Evolutionary conservation across 2,888 invertebrate genomes (phyloP).

Genomic region (Agrilus mali): DNA sequence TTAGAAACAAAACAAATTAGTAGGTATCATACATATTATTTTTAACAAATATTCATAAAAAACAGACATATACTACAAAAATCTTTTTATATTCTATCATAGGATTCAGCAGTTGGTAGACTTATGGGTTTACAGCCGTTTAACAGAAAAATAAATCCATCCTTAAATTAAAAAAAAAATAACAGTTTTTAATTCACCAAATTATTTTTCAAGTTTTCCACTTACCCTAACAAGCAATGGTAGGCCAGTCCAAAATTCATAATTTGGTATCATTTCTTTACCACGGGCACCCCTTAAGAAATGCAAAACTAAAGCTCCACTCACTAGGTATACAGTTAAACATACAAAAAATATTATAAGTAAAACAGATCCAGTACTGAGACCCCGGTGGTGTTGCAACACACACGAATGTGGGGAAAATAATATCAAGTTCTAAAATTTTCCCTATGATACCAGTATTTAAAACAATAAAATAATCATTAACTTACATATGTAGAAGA

Average conservation of each 20-base stretch:
- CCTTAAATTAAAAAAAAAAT: slow-evolving; percentile 36
- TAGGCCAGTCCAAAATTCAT: slow-evolving; percentile 58
- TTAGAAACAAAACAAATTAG: too few relatives aligned
- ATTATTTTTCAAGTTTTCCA: slow-evolving; percentile 5
- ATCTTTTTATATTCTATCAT: slow-evolving; percentile 37
- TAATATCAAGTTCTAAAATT: slow-evolving; percentile 39
- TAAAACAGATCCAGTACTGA: slow-evolving; percentile 52
- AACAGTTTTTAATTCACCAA: slow-evolving; percentile 5
- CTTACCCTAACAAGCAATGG: slow-evolving; percentile 56
- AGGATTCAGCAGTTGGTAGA: slow-evolving; percentile 30
- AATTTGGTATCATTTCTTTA: slow-evolving; percentile 59
- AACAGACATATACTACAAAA: slow-evolving; percentile 3
- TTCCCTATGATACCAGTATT: slow-evolving; percentile 9
- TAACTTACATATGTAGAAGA: neutral
- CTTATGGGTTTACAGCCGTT: slow-evolving; percentile 44
- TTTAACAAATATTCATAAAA: slow-evolving; percentile 1
- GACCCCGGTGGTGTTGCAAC: slow-evolving; percentile 29
- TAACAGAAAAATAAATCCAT: slow-evolving; percentile 47
- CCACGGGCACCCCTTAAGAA: slow-evolving; percentile 60
- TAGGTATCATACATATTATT: too few relatives aligned
- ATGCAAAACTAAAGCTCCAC: slow-evolving; percentile 52
- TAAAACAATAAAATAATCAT: neutral
- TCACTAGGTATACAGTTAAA: slow-evolving; percentile 46
- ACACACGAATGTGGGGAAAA: slow-evolving; percentile 40
- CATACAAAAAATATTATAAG: slow-evolving; percentile 49